Conservation (phyloP, 2,113 vertebrate genomes). For the Micromys minutus region DNA sequence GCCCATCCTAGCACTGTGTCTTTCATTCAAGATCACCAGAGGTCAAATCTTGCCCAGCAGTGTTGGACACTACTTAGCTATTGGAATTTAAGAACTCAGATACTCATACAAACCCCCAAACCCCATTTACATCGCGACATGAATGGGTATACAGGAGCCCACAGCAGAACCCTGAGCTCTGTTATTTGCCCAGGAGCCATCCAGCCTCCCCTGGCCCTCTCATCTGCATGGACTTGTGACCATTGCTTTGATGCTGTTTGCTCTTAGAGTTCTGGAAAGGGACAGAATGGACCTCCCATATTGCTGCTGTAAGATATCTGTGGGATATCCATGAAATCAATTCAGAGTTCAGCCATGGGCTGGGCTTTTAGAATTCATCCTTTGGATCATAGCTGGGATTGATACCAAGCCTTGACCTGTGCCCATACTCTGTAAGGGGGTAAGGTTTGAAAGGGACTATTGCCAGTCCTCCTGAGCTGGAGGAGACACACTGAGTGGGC, state of each 20-base stretch:
- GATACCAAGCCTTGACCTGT: background rate
- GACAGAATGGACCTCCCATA: background rate
- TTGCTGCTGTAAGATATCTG: background rate
- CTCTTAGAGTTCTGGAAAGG: background rate
- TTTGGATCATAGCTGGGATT: background rate
- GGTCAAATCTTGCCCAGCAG: background rate
- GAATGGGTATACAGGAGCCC: background rate
- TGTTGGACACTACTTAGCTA: background rate
- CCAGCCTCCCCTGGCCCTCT: background rate
- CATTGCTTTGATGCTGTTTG: background rate
- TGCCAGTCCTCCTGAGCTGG: too few relatives aligned
- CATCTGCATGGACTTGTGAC: background rate
- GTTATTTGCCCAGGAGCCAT: background rate
- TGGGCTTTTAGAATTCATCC: background rate
- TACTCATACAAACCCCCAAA: background rate
- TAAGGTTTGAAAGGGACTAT: background rate
- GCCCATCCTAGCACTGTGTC: background rate
- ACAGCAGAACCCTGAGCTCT: too few relatives aligned
- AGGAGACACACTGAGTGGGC: background rate
- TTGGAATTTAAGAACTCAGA: too few relatives aligned
- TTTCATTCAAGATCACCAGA: background rate
- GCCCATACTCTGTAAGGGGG: background rate
- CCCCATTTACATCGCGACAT: background rate
- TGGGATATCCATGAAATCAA: too few relatives aligned
- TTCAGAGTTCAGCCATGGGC: background rate